Evolutionary conservation across 2,113 vertebrate species (phyloP).

Genomic region (Hylia prasina): DNA sequence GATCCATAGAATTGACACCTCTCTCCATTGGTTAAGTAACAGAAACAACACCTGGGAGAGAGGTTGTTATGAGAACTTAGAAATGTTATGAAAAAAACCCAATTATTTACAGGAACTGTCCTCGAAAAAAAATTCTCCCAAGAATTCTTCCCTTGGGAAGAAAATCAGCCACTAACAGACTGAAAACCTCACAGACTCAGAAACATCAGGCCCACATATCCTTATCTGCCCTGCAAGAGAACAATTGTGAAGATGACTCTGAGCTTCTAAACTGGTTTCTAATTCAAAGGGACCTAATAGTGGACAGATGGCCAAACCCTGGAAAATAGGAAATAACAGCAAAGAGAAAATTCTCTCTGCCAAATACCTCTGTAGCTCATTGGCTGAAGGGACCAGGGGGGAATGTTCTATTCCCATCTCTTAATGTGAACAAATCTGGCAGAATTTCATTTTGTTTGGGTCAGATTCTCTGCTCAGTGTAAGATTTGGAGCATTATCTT

Average conservation of each 20-base stretch:
- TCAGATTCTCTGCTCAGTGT: background rate
- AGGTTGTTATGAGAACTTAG: no score
- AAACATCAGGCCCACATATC: no score
- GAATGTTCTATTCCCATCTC: background rate
- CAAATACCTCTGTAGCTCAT: background rate
- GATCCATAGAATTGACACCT: no score
- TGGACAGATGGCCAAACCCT: slow-evolving; percentile 38
- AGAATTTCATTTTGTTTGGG: slow-evolving; percentile 15
- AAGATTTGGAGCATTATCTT: slow-evolving; percentile 33
- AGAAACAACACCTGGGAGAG: no score
- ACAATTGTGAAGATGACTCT: background rate
- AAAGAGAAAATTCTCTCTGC: background rate
- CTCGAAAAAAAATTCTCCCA: no score
- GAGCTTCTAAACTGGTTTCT: background rate
- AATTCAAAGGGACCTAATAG: background rate
- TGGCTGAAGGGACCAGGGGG: background rate
- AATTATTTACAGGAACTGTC: no score
- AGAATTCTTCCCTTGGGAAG: no score
- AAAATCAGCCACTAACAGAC: no score
- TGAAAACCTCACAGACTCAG: no score
- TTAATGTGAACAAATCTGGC: background rate
- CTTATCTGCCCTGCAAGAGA: slow-evolving; percentile 2
- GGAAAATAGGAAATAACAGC: background rate
- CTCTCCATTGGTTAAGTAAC: no score
- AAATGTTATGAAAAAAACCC: no score